A percentile compares a stretch with the other conserved stretches of the same genome.
Conservation (phyloP, 2,888 invertebrate genomes). For the Julus scandinavius region DNA sequence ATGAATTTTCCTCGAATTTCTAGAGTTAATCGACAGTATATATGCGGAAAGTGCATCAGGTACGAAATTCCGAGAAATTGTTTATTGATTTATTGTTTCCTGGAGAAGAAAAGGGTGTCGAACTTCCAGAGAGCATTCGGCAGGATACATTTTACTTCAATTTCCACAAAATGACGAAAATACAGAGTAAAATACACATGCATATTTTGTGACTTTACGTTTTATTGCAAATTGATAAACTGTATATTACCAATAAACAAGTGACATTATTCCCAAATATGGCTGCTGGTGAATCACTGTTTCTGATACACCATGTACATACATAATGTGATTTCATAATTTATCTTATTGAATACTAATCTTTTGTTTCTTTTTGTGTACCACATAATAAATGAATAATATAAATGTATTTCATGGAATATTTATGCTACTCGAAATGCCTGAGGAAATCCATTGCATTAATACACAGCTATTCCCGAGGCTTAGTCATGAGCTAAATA, state of each 20-base stretch:
- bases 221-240: too few species aligned
- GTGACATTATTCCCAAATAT: neutral
- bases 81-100: neutral
- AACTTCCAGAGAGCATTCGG: neutral
- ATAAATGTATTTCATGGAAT: too few species aligned
- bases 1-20: neutral
- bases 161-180: too few species aligned
- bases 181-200: too few species aligned
- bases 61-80: neutral
- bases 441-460: neutral
- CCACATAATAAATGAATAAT: too few species aligned
- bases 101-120: constrained; percentile 9
- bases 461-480: neutral
- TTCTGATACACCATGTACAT: neutral
- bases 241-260: neutral
- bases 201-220: too few species aligned
- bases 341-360: neutral
- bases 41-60: neutral
- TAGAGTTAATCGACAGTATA: neutral
- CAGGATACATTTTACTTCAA: too few species aligned
- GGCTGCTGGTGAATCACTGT: neutral
- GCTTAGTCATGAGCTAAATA: constrained; percentile 18
- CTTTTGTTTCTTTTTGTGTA: too few species aligned
- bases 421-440: too few species aligned
- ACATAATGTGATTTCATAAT: neutral